These are phyloP conservation scores for Machaerirhynchus nigripectus DNA, from an alignment of 2,113 vertebrate species.

Conservation along the genomic window DNA sequence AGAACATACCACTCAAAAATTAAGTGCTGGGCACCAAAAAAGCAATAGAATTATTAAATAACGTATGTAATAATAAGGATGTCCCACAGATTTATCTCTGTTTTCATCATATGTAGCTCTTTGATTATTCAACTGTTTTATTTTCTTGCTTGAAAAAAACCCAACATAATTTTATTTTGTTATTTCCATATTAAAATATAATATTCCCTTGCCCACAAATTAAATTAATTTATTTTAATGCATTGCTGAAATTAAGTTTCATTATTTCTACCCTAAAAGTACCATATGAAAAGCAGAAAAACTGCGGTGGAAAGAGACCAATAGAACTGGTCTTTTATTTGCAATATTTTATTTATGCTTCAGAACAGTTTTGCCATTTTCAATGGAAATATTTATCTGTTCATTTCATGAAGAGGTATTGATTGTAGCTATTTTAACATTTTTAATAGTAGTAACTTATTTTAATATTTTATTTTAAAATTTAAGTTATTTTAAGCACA, in stretches of 20 bases:
- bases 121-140: not conserved
- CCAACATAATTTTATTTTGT: not conserved
- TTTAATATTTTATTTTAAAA: not conserved
- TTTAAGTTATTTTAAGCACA: not conserved
- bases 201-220: not conserved
- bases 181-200: not conserved
- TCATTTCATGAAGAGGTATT: not conserved
- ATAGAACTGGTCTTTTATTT: not conserved
- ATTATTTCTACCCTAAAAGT: not conserved
- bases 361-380: not conserved
- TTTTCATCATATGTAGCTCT: not conserved
- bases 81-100: not conserved
- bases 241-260: not conserved
- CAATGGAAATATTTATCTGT: not conserved
- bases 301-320: not conserved
- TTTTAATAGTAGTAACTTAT: not conserved
- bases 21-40: not conserved
- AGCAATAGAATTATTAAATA: not conserved
- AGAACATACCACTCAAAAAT: not conserved
- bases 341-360: not conserved
- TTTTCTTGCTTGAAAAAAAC: not conserved
- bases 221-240: not conserved
- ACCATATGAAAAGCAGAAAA: not conserved
- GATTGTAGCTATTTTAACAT: not conserved
- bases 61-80: not conserved